Evolutionary conservation across 2,888 invertebrate genomes (phyloP), one percentile per base, ranked within the genome.

Genomic region (Pammene aurita): DNA sequence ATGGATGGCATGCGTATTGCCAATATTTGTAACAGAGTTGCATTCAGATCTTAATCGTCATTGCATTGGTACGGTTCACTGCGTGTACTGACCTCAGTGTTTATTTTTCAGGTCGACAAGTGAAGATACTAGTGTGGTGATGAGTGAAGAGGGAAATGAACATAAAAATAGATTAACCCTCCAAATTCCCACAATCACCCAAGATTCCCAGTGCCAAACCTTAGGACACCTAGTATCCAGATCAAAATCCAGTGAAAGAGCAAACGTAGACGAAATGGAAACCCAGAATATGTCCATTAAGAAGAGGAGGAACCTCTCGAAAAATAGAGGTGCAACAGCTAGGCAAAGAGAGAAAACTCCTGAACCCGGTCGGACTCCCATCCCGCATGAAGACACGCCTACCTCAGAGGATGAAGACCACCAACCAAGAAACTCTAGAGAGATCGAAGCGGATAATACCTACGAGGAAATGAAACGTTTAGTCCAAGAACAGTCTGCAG

Each of bases 351-450:
- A 93, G 76, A 90, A 93, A 70, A 93, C 93, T 11, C 93, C 93
- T 7, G 93, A 93, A 76, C 92, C 93, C 1, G 84, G 89, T 48
- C 85, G 90, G 77, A 86, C 88, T 67, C 88, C 88, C 35, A 82
- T 93, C 34, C 92, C 92, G 35, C 90, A 91, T 65, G 94, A 95
- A 74, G 95, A 95, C 71, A 94, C 94, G 58, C 94, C 95, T 9
- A 95, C 95, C 44, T 92, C 93, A 14, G 92, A 94, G 56, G 93
- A 93, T 72, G 93, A 93, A 76, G 92, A 93, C 54, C 70, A 76
- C 1, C 80, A 77, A 66, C 84, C 85, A 35, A 84, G 86, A 14
- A 84, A 83, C 73, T 88, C 90, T 0, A 81, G 89, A 71, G 93
- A 93, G 84, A 82, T 88, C 13, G 93, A 93, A 84, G 92, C 93